Evolutionary conservation across 2,888 invertebrate genomes (phyloP), one percentile per base, ranked within the genome.

Genomic region (Atherix ibis): DNA sequence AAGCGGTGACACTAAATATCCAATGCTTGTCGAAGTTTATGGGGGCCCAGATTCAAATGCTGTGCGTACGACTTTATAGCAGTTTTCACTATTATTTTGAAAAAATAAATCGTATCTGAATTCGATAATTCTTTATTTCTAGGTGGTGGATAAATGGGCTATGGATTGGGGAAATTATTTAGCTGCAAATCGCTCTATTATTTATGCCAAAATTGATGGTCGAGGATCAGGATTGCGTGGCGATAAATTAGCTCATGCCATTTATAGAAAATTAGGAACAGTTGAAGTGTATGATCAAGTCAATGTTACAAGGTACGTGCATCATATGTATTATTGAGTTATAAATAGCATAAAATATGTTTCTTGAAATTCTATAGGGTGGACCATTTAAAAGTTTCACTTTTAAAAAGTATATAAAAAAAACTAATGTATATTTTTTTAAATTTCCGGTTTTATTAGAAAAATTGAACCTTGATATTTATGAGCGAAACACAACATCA

Each of bases 241-340:
- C 17, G 81, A 88, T 45, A 70, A 70, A 32, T 74, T 84, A 51
- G 64, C 85, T 50, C 88, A 89, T 54, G 67, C 85, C 4, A 65
- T 85, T 27, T 91, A 94, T 57, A 68, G 81, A 35, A 69, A 71
- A 30, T 66, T 98, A 24, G 97, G 97, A 18, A 80, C 85, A 0
- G 75, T 80, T 1, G 97, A 98, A 63, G 76, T 95, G 32, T 69
- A 75, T 27, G 97, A 97, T 63, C 92, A 95, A 62, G 80, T 94
- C 37, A 70, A 70, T 48, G 88, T 84, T 18, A 79, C 85, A 2
- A 76, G 42, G 59, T 59, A 46, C 44, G 46, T 19, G 5, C 9
- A 19, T 19, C 9, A 19, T 19, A 19, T 19, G 9, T 19, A 19
- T 19, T 19, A 6, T 19, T 5, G 5, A 19, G 9, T 19, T 28